Evolutionary conservation across 2,113 vertebrate genomes (phyloP).

Genomic region (Apaloderma vittatum): DNA sequence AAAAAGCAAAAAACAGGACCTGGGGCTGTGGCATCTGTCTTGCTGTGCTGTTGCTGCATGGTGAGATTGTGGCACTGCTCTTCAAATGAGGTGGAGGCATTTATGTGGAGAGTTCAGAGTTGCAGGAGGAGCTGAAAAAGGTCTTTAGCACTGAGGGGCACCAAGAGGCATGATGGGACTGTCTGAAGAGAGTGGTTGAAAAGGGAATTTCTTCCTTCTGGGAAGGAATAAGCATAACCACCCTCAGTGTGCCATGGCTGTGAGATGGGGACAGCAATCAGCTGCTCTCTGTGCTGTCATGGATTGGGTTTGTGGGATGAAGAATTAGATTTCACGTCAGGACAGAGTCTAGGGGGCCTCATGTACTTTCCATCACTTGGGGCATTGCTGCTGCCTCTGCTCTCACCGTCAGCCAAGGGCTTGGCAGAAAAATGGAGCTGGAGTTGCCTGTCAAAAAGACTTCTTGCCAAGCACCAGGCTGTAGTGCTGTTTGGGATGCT

Average conservation of each 20-base stretch:
- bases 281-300: fast-evolving
- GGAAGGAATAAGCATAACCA: background rate
- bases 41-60: fast-evolving
- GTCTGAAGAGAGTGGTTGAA: background rate
- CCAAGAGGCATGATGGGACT: background rate
- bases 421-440: background rate
- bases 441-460: background rate
- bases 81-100: background rate
- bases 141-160: background rate
- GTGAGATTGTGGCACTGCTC: background rate
- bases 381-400: background rate
- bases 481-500: background rate
- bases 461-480: background rate
- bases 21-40: background rate
- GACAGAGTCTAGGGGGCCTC: background rate
- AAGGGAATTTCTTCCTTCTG: background rate
- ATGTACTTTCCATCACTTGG: background rate
- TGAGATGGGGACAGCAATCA: background rate
- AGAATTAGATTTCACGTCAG: background rate
- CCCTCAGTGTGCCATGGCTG: fast-evolving
- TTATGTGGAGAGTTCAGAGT: background rate
- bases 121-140: background rate
- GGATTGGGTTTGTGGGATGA: background rate
- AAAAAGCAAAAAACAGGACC: background rate
- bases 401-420: background rate